Percentiles rank a stretch among this genome's conserved stretches.
phyloP scores from a whole-genome alignment of 2,888 invertebrate species.

The Glyphotaelius pellucidus region DNA sequence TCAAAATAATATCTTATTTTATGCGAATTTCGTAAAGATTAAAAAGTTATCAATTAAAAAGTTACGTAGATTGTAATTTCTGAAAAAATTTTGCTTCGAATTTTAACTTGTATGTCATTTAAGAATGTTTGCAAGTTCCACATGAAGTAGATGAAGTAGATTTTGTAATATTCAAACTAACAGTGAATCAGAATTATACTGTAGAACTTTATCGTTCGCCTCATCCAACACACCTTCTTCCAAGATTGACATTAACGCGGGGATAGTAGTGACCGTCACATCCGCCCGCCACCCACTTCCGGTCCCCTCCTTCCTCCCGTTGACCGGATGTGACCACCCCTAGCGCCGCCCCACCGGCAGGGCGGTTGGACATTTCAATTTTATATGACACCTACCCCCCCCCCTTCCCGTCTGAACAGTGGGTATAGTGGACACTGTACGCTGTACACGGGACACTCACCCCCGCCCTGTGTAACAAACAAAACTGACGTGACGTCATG shows the following conservation, averaged over 20 bases:
- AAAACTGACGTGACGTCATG: slow-evolving; percentile 31
- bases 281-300: slow-evolving; percentile 29
- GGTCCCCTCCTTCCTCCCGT: neutral
- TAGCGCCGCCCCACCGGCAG: neutral
- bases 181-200: neutral
- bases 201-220: neutral
- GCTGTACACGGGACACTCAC: neutral
- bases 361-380: slow-evolving; percentile 54
- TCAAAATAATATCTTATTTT: no score
- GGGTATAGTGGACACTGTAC: neutral
- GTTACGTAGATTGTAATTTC: no score
- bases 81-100: no score
- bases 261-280: slow-evolving; percentile 20
- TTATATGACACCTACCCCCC: slow-evolving; percentile 48
- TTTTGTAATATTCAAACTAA: neutral
- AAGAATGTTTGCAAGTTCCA: neutral
- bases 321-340: slow-evolving; percentile 50
- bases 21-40: no score
- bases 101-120: no score
- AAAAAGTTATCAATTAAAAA: no score
- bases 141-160: neutral
- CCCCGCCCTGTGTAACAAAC: slow-evolving; percentile 17
- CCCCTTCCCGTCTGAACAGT: neutral
- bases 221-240: slow-evolving; percentile 37
- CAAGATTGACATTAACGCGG: slow-evolving; percentile 29